These are phyloP conservation scores for Drosophila sp. DNA, from an alignment of 1,140 invertebrate genomes.

Conservation along the genomic window DNA sequence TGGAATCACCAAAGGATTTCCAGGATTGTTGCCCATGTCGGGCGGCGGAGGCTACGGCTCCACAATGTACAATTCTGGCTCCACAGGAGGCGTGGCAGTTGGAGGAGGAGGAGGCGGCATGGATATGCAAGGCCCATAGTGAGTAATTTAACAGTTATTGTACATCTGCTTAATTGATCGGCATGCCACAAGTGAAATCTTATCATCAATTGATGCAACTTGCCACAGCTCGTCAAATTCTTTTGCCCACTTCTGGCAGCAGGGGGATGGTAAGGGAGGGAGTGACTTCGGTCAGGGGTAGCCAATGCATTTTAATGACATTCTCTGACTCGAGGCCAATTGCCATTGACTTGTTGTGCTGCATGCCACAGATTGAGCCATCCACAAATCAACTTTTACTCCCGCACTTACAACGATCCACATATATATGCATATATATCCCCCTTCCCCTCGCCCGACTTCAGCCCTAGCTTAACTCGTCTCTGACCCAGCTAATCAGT, in stretches of 20 bases:
- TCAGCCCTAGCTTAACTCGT: slow-evolving; percentile 14
- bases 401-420: slow-evolving; percentile 19
- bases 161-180: slow-evolving; percentile 59
- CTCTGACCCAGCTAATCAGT: slow-evolving; percentile 21
- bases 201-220: slow-evolving; percentile 73
- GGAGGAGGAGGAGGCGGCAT: slow-evolving; percentile 47
- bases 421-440: neutral
- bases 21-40: slow-evolving; percentile 1
- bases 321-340: slow-evolving; percentile 44
- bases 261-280: neutral
- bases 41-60: slow-evolving; percentile 65
- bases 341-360: slow-evolving; percentile 41
- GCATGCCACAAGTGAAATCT: slow-evolving; percentile 60
- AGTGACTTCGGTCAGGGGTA: neutral
- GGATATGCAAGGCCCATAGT: slow-evolving; percentile 70
- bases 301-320: slow-evolving; percentile 24
- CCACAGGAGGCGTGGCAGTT: slow-evolving; percentile 16
- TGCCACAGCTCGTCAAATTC: slow-evolving; percentile 62
- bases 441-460: neutral
- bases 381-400: slow-evolving; percentile 61
- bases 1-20: slow-evolving; percentile 55
- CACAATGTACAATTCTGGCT: slow-evolving; percentile 40
- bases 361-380: slow-evolving; percentile 52
- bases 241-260: slow-evolving; percentile 48
- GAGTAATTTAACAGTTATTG: slow-evolving; percentile 56